A percentile compares a stretch with the other conserved stretches of the same genome.
phyloP scores from a whole-genome alignment of 2,797 vertebrate species.

The Diglossa cyanea region DNA sequence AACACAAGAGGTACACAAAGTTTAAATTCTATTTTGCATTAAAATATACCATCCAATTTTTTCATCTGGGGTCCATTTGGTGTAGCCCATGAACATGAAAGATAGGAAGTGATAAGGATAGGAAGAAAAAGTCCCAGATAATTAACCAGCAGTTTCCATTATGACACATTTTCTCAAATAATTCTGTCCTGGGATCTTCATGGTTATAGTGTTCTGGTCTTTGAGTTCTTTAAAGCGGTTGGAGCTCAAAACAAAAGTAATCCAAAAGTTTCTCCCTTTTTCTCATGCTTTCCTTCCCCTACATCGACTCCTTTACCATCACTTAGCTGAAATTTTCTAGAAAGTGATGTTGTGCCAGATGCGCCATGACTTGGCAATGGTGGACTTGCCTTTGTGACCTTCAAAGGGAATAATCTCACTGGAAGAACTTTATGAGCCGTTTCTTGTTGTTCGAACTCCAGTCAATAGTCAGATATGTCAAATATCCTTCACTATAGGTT shows the following conservation, averaged over 20 bases:
- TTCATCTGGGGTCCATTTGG: slow-evolving; percentile 7
- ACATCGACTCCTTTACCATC: background rate
- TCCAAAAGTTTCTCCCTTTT: background rate
- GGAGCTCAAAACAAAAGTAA: background rate
- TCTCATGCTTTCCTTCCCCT: background rate
- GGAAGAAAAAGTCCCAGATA: background rate
- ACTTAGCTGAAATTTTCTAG: background rate
- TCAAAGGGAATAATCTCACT: background rate
- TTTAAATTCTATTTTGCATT: background rate
- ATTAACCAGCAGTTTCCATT: background rate
- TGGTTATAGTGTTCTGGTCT: background rate
- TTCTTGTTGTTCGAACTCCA: background rate
- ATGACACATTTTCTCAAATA: background rate
- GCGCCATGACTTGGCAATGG: background rate
- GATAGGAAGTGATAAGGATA: background rate
- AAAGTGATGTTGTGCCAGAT: background rate
- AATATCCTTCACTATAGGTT: background rate
- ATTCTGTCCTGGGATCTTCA: background rate
- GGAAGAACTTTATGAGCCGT: background rate
- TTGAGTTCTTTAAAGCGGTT: background rate
- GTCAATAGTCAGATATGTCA: background rate
- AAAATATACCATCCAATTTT: background rate
- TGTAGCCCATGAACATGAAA: background rate
- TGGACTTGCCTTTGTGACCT: background rate
- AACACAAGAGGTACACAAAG: background rate